Evolutionary conservation across 2,888 invertebrate genomes (phyloP), one percentile per base, ranked within the genome.

Genomic region (Aricia artaxerxes): DNA sequence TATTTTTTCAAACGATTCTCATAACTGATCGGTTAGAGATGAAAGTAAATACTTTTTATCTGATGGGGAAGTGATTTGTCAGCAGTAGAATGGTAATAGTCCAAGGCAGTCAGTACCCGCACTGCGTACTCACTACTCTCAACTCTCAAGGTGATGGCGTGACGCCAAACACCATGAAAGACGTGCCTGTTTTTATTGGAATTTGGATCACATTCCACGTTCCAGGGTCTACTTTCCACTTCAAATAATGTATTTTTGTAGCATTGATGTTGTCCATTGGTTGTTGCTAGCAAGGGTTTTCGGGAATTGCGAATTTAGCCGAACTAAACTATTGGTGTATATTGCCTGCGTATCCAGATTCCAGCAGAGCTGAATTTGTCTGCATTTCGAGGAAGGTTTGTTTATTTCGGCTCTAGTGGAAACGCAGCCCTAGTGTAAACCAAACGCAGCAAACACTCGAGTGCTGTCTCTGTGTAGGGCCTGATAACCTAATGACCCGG

Each of bases 401-500:
- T 9, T 49, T 49, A 49, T 3, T 6, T 49, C 49, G 7, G 49
- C 49, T 49, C 49, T 11, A 6, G 2, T 11, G 49, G 49, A 49
- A 44, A 11, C 49, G 49, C 49, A 49, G 49, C 57, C 57, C 1
- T 16, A 57, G 16, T 57, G 57, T 64, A 11, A 31, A 64, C 24
- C 24, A 31, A 24, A 64, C 9, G 24, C 7, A 31, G 64, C 31
- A 31, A 73, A 60, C 57, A 73, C 40, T 73, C 24, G 53, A 73
- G 31, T 40, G 9, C 2, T 64, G 57, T 73, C 38, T 73, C 24
- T 57, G 53, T 81, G 75, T 49, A n/a, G 16, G 72, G 77, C 72
- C 31, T 53, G 82, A 82, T 82, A 82, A 82, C 82, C 81, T 82
- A 82, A 82, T 82, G 80, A 78, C 82, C 80, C 61, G 78, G 73